Evolutionary conservation across 2,797 vertebrate genomes (phyloP).

Genomic region (Cyclopterus lumpus): DNA sequence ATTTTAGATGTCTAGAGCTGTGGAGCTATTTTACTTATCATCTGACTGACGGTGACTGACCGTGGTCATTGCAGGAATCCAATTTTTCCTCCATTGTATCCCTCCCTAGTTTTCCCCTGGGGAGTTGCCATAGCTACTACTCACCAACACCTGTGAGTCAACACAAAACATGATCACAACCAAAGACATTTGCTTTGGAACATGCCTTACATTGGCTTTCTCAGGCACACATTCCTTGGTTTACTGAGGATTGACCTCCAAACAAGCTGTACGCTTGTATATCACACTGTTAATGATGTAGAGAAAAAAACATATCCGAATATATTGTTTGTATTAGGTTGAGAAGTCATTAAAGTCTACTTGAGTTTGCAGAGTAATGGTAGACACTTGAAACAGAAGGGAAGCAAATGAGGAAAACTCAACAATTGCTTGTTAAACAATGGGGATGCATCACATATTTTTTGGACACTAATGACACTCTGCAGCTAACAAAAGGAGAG

Average conservation of each 20-base stretch:
- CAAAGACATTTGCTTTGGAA: not conserved
- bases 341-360: constrained; percentile 9
- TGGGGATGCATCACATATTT: not conserved
- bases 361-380: constrained; percentile 11
- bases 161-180: not conserved
- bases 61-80: not conserved
- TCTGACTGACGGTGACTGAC: constrained; percentile 13
- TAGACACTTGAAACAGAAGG: not conserved
- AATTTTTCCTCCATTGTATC: not conserved
- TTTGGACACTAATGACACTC: constrained; percentile 4
- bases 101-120: not conserved
- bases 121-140: not conserved
- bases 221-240: not conserved
- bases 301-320: not conserved
- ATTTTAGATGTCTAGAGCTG: constrained; percentile 13
- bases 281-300: not conserved
- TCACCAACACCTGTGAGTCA: constrained; percentile 10
- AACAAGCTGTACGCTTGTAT: not conserved
- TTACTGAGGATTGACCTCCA: not conserved
- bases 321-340: not conserved
- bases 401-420: not conserved
- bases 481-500: not conserved
- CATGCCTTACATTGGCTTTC: not conserved
- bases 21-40: constrained; percentile 28
- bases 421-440: constrained; percentile 23